Base-by-base conservation (phyloP, 1,140 invertebrate species). In the Cyphomyrmex costatus region DNA sequence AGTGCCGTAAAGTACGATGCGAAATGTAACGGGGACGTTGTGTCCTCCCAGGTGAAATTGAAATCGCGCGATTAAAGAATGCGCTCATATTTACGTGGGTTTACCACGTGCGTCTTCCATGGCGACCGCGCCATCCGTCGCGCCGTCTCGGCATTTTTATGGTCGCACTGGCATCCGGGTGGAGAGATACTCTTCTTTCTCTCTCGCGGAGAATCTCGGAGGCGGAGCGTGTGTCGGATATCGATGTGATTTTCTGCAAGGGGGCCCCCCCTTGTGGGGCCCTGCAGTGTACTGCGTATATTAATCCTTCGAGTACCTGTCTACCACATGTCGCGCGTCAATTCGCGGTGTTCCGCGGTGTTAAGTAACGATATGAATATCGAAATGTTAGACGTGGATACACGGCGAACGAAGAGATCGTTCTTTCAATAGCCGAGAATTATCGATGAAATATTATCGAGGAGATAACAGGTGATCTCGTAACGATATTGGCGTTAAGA, bases 1-100 rank as follows among this genome's bases (percentile, higher is more conserved):
- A 63, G 88, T 68, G 36, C 65, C 51, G 21, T 86, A n/a, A n/a
- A n/a, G 24, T 86, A 84, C 78, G 87, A 86, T 61, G 85, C 85
- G 60, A 90, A 84, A 85, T 51, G 88, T 89, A 90, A 89, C 88
- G 89, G 85, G 85, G 14, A 86, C 85, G 68, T 87, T 60, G 60
- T 58, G 61, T 66, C 61, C 46, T 51, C 68, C 87, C 49, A 74
- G 78, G 89, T 87, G 89, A 90, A 90, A 90, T 89, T 89, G 88
- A 90, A 90, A 87, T 79, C 78, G 89, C 53, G 60, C 78, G 79
- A 19, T 36, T 71, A 58, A 90, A 76, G 85, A 88, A 87, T 79
- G 61, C 68, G 56, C 60, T 89, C 80, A 58, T 83, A 79, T 86
- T 83, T 86, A 86, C 70, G 70, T 46, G 46, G 61, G 8, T 27